Percentiles rank a stretch among this genome's conserved stretches.
These are phyloP conservation scores for Pararge aegeria DNA, from an alignment of 1,140 invertebrate genomes.

Conservation along the genomic window DNA sequence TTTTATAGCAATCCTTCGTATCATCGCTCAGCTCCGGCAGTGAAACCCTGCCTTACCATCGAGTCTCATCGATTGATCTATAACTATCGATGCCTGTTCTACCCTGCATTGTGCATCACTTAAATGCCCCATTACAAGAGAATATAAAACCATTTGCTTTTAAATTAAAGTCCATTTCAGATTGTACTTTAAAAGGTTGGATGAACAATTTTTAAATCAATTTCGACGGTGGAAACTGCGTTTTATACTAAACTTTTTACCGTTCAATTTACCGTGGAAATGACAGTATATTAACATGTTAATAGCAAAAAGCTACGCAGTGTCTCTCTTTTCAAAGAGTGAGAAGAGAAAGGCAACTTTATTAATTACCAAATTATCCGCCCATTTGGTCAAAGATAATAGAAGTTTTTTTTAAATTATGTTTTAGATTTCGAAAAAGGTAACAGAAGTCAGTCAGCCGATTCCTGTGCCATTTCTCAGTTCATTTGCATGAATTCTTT, in stretches of 20 bases:
- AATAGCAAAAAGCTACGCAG: neutral
- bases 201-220: constrained; percentile 6
- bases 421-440: too few species aligned
- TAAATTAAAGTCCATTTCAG: neutral
- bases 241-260: constrained; percentile 1
- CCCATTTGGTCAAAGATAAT: too few species aligned
- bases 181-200: neutral
- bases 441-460: too few species aligned
- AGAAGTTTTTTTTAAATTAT: too few species aligned
- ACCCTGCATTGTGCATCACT: neutral
- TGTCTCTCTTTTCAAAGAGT: neutral
- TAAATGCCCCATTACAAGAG: neutral
- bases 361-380: too few species aligned
- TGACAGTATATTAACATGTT: neutral
- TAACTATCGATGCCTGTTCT: constrained; percentile 19
- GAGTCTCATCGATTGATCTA: constrained; percentile 15
- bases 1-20: too few species aligned
- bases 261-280: constrained; percentile 1
- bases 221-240: neutral
- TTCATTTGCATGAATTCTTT: too few species aligned
- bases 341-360: too few species aligned
- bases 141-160: neutral
- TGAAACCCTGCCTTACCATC: too few species aligned
- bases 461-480: too few species aligned
- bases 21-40: too few species aligned